Evolutionary conservation across 2,888 invertebrate species (phyloP).

Genomic region (Oxyteleia sp.): DNA sequence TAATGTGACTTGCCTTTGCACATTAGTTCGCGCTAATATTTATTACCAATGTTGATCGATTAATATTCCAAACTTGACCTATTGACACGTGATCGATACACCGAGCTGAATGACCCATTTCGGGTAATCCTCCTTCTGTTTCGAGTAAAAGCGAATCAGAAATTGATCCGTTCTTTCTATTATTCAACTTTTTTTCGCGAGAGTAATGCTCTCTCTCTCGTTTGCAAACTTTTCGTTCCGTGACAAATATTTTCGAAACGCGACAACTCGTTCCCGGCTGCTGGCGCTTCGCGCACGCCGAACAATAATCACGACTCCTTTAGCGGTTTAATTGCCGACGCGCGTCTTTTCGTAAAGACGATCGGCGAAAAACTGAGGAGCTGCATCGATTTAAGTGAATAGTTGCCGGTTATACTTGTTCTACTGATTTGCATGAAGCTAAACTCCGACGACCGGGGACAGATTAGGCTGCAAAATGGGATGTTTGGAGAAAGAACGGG

Average conservation of each 20-base stretch:
- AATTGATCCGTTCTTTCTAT: slow-evolving; percentile 48
- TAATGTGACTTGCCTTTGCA: slow-evolving; percentile 14
- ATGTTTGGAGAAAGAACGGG: slow-evolving; percentile 78
- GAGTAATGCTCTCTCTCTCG: neutral
- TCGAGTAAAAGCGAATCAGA: slow-evolving; percentile 49
- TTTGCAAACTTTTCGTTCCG: slow-evolving; percentile 6
- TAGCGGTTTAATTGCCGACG: slow-evolving; percentile 38
- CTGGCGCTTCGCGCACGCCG: neutral
- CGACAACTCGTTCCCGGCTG: slow-evolving; percentile 21
- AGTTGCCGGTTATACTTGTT: slow-evolving; percentile 80
- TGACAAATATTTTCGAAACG: slow-evolving; percentile 1
- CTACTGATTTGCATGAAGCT: slow-evolving; percentile 87
- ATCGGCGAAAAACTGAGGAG: slow-evolving; percentile 80
- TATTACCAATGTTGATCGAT: slow-evolving; percentile 59
- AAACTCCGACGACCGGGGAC: slow-evolving; percentile 75
- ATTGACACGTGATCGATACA: slow-evolving; percentile 69
- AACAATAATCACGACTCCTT: slow-evolving; percentile 22
- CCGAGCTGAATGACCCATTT: slow-evolving; percentile 59
- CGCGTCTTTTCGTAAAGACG: slow-evolving; percentile 76
- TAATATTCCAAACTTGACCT: slow-evolving; percentile 62
- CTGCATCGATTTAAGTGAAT: slow-evolving; percentile 72
- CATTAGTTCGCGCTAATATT: slow-evolving; percentile 44
- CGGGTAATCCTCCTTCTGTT: slow-evolving; percentile 49
- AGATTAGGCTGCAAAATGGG: slow-evolving; percentile 77
- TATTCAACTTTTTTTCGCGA: slow-evolving; percentile 36